Percentiles rank a stretch among this genome's conserved stretches.
Evolutionary conservation across 2,888 invertebrate genomes (phyloP).

Genomic region (Ferdinandea cuprea): DNA sequence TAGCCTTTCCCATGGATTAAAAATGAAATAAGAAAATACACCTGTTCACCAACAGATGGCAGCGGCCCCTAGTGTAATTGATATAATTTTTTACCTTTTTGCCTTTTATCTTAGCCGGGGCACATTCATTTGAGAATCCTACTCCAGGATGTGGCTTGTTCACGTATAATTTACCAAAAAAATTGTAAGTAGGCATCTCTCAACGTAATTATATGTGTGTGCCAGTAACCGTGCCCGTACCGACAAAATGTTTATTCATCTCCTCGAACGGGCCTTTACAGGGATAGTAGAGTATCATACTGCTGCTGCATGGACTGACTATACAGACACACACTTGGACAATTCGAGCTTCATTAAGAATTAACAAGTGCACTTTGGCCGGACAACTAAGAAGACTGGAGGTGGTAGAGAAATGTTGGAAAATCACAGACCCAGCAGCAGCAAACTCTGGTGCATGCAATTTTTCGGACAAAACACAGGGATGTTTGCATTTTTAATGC

Average conservation of each 20-base stretch:
- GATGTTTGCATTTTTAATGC: slow-evolving; percentile 70
- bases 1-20: no score
- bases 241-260: slow-evolving; percentile 23
- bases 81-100: neutral
- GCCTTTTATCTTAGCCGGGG: neutral
- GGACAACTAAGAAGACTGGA: slow-evolving; percentile 46
- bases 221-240: no score
- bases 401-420: slow-evolving; percentile 30
- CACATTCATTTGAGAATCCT: slow-evolving; percentile 8
- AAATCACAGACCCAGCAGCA: slow-evolving; percentile 75
- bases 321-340: slow-evolving; percentile 56
- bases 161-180: slow-evolving; percentile 42
- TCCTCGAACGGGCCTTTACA: slow-evolving; percentile 6
- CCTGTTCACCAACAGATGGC: slow-evolving; percentile 19
- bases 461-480: slow-evolving; percentile 61
- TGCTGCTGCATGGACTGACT: slow-evolving; percentile 6
- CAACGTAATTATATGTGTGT: no score
- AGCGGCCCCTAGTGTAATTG: slow-evolving; percentile 9
- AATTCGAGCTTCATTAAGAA: slow-evolving; percentile 67
- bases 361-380: slow-evolving; percentile 70
- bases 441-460: slow-evolving; percentile 64
- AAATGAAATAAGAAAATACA: no score
- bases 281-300: neutral
- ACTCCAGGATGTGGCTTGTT: slow-evolving; percentile 36
- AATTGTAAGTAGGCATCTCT: slow-evolving; percentile 55